These are phyloP conservation scores for Enteromius mattozi DNA, from an alignment of 2,797 vertebrate species.

Conservation along the genomic window DNA sequence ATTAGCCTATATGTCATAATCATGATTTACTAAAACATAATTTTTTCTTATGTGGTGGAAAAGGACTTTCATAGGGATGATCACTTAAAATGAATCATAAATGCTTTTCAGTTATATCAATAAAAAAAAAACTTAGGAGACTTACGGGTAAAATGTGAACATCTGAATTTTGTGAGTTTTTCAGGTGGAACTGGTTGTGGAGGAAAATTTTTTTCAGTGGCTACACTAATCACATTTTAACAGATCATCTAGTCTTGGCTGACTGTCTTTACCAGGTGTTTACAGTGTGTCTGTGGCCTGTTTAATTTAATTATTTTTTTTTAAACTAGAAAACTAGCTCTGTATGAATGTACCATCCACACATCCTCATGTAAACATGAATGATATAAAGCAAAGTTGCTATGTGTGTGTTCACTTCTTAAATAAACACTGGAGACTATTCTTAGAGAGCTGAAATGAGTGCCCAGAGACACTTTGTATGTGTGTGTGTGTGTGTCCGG, in stretches of 20 bases:
- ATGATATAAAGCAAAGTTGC: slow-evolving; percentile 41
- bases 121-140: background rate
- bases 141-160: slow-evolving; percentile 32
- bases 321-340: background rate
- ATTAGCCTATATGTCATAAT: background rate
- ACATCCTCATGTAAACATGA: slow-evolving; percentile 40
- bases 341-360: background rate
- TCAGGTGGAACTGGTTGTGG: no score
- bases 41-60: background rate
- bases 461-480: slow-evolving; percentile 25
- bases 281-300: slow-evolving; percentile 8
- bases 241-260: background rate
- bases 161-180: background rate
- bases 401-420: slow-evolving; percentile 36
- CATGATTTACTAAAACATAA: background rate
- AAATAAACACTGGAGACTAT: slow-evolving; percentile 51
- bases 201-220: background rate
- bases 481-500: slow-evolving; percentile 7
- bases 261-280: background rate
- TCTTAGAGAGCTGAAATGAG: slow-evolving; percentile 42
- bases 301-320: background rate
- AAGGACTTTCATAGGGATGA: background rate
- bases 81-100: background rate
- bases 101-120: background rate
- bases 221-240: background rate